phyloP scores from a whole-genome alignment of 2,797 vertebrate species.

The Cyprinodon diabolis region DNA sequence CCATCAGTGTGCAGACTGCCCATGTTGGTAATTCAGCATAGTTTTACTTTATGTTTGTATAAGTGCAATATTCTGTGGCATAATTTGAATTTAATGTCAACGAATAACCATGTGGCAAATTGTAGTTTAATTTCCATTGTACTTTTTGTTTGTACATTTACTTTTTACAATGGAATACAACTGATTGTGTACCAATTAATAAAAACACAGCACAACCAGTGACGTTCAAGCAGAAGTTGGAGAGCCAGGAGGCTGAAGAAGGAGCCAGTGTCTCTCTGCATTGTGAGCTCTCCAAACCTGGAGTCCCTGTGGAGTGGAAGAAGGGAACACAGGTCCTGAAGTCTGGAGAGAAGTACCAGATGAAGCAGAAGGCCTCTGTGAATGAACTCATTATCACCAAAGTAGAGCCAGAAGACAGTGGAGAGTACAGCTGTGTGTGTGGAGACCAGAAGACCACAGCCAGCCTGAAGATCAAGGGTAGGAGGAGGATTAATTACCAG shows the following conservation, averaged over 20 bases:
- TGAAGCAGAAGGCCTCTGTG: slow-evolving; percentile 71
- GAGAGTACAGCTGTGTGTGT: slow-evolving; percentile 81
- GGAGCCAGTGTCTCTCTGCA: slow-evolving; percentile 50
- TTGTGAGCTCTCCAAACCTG: slow-evolving; percentile 71
- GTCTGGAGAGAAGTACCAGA: slow-evolving; percentile 76
- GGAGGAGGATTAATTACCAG: slow-evolving; percentile 10
- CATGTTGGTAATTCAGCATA: not conserved
- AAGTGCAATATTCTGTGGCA: not conserved
- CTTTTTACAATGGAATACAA: too few relatives aligned
- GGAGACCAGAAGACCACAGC: slow-evolving; percentile 77
- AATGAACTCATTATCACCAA: slow-evolving; percentile 75
- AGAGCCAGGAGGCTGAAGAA: slow-evolving; percentile 71
- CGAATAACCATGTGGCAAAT: not conserved
- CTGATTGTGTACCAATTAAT: slow-evolving; percentile 13
- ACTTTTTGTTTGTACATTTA: too few relatives aligned
- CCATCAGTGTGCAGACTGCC: not conserved
- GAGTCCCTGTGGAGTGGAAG: slow-evolving; percentile 77
- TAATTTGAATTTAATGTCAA: not conserved
- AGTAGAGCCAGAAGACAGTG: slow-evolving; percentile 71
- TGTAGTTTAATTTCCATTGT: too few relatives aligned
- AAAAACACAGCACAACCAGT: slow-evolving; percentile 72
- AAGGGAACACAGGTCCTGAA: slow-evolving; percentile 73
- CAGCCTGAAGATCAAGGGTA: slow-evolving; percentile 74
- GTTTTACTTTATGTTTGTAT: not conserved
- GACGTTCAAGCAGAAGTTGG: slow-evolving; percentile 71